phyloP scores from a whole-genome alignment of 2,888 invertebrate species.

The Deroplatys truncata region DNA sequence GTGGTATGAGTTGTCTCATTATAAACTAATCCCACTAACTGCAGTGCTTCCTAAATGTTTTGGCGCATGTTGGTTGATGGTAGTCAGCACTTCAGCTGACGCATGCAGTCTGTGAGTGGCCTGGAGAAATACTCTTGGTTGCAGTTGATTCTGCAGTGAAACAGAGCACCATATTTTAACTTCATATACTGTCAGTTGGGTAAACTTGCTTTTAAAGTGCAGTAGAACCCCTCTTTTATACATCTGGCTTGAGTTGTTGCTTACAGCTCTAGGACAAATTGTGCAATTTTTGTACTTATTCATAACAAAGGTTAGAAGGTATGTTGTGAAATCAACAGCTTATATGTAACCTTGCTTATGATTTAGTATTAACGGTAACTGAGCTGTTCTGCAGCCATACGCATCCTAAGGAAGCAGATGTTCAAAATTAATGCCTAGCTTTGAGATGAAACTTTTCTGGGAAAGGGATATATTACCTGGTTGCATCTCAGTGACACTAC shows the following conservation, averaged over 20 bases:
- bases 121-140: background rate
- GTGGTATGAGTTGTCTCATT: slow-evolving; percentile 10
- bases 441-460: too few species aligned
- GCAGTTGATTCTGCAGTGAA: background rate
- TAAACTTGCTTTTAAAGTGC: background rate
- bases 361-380: too few species aligned
- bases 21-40: background rate
- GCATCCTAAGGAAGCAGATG: too few species aligned
- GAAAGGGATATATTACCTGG: too few species aligned
- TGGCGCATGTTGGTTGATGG: slow-evolving; percentile 14
- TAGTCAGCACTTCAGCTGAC: slow-evolving; percentile 9
- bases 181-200: background rate
- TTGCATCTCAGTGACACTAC: too few species aligned
- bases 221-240: background rate
- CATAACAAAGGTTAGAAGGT: too few species aligned
- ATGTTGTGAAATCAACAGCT: too few species aligned
- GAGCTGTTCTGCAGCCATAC: too few species aligned
- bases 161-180: background rate
- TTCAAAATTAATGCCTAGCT: too few species aligned
- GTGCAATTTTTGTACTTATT: too few species aligned
- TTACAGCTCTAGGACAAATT: too few species aligned
- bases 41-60: slow-evolving; percentile 9
- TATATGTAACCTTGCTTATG: too few species aligned
- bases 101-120: slow-evolving; percentile 18
- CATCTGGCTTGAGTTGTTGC: background rate